Evolutionary conservation across 2,797 vertebrate genomes (phyloP), one percentile per base, ranked within the genome.

Genomic region (Chaunax sp.): DNA sequence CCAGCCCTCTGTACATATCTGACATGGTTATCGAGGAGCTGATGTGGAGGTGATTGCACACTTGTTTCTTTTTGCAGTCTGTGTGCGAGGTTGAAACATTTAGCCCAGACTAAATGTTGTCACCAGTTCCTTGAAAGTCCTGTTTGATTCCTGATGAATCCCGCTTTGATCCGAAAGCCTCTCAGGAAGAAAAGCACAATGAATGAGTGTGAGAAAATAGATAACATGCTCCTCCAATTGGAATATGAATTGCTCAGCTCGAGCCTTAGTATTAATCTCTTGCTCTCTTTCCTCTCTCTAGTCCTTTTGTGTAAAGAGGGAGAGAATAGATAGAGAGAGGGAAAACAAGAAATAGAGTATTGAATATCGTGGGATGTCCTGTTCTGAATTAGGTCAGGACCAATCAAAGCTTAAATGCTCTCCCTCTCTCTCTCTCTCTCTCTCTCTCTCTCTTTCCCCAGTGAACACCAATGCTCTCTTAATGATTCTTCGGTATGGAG

Each of bases 381-480:
- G 91, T 81, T 88, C 82, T 86, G 89, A 93, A 94, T 94, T 93
- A 93, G 91, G 90, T 92, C 90, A 92, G 90, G 84, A 88, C 90
- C 89, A 92, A 92, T 93, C 91, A 92, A 90, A 90, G 80, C 81
- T 87, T 83, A 84, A 90, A 89, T 81, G 68, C 64, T 76, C 72
- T 58, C 70, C 59, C 64, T 55, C 58, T 65, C 55, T 45, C 51
- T 59, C 50, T 59, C 59, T 49, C 52, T 57, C 59, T 41, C 28
- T 53, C 35, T 22, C 49, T 49, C 15, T 62, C 63, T 53, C 64
- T 38, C 23, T 55, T 30, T 16, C 37, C 19, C 22, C 44, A 37
- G 64, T 45, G 45, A 64, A 52, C 67, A 59, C 40, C 50, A 67
- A 14, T 38, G 2, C 40, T 22, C 45, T 70, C 64, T 82, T 55